Evolutionary conservation across 2,113 vertebrate species (phyloP), one percentile per base, ranked within the genome.

Genomic region (Muscicapa adusta): DNA sequence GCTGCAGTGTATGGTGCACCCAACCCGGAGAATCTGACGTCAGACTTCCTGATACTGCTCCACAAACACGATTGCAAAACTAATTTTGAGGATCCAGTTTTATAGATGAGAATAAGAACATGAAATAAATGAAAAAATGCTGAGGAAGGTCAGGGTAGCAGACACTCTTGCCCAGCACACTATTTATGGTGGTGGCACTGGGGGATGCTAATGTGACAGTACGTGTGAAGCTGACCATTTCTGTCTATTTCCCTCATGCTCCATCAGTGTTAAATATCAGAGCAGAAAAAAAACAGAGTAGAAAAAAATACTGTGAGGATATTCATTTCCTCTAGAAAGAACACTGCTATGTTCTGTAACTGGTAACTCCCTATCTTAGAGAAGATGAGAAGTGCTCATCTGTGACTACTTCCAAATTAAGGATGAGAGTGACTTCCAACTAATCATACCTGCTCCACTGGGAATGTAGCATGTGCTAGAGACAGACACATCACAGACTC

Each of bases 331-430:
- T 68, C 34, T 34, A 79, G n/a, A 31, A 31, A 65, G 79, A 80
- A 5, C 60, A 80, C 22, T 48, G 31, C 38, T 51, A 56, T 88
- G 36, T 58, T 60, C 45, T 19, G 14, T 22, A 60, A 33, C 43
- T 36, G 43, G 62, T 60, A 85, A 43, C 53, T 75, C 50, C 36
- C 45, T 87, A 4, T 50, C 85, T 89, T 47, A 66, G 19, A 76
- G 56, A 63, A 88, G 45, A 54, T 63, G 50, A 80, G 71, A 95
- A 65, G 45, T 40, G 14, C 50, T 95, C 28, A 47, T 72, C 36
- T 24, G 5, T 93, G 81, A 70, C 66, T 58, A 15, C 62, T 89
- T 93, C 74, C 74, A 95, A 89, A 83, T 34, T 89, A 88, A 88
- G 51, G 51, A 51, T 65, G 34, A 66, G 20, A 58, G 34, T 43